Conservation (phyloP, 2,888 invertebrate genomes). For the Xiphydria camelus region DNA sequence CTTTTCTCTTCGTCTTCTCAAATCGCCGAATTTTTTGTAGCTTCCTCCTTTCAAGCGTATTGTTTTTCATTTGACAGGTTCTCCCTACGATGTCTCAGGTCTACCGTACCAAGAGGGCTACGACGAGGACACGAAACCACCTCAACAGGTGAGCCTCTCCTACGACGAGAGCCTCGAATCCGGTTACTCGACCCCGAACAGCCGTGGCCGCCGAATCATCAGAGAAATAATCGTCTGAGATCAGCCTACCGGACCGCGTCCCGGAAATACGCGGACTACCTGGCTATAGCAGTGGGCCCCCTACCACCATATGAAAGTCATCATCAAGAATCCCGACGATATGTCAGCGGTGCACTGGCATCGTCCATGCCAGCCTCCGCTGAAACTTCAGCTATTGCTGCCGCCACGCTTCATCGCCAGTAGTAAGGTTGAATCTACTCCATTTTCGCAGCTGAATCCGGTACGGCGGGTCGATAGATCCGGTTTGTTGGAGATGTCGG, state of each 20-base stretch:
- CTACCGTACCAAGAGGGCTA: conserved; percentile 82
- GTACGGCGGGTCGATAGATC: conserved; percentile 49
- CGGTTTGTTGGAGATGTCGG: conserved; percentile 46
- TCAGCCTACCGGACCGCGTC: conserved; percentile 55
- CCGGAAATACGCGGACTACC: conserved; percentile 54
- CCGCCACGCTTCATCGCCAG: neutral
- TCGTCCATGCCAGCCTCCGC: neutral
- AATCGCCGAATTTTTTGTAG: neutral
- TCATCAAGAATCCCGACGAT: conserved; percentile 48
- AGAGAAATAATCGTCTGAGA: conserved; percentile 90
- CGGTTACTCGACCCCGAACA: conserved; percentile 92
- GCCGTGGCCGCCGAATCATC: conserved; percentile 88
- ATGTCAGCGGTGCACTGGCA: conserved; percentile 15
- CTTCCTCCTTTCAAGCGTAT: too few species aligned
- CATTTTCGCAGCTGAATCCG: too few species aligned
- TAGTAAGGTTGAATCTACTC: neutral
- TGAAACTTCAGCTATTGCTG: neutral
- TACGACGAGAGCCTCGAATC: conserved; percentile 94
- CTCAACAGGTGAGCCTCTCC: conserved; percentile 83
- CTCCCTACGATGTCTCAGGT: conserved; percentile 92
- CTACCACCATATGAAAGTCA: conserved; percentile 50
- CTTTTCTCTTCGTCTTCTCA: neutral
- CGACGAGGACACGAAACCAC: conserved; percentile 79
- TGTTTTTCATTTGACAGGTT: conserved; percentile 67
- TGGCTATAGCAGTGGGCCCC: conserved; percentile 58